Evolutionary conservation across 2,888 invertebrate species (phyloP).

Genomic region (Drosophila subquinaria): DNA sequence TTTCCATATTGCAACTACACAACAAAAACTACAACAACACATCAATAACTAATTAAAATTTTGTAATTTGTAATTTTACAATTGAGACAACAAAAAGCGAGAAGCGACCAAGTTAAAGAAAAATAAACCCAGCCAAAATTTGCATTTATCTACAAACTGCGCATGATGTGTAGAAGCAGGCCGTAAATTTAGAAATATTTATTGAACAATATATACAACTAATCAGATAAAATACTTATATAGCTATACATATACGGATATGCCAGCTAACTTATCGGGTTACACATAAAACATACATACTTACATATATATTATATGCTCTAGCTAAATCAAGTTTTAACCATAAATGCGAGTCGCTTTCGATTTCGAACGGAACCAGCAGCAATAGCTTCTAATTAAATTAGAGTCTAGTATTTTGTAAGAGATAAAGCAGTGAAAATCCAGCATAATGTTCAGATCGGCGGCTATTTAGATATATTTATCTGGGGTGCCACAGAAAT

Average conservation of each 20-base stretch:
- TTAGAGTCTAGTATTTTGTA: conserved; percentile 57
- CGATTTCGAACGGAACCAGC: conserved; percentile 26
- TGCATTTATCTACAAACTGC: conserved; percentile 73
- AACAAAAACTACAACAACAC: conserved; percentile 11
- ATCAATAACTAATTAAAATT: conserved; percentile 18
- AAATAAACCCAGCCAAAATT: conserved; percentile 65
- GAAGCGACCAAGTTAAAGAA: conserved; percentile 60
- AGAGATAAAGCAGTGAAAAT: conserved; percentile 36
- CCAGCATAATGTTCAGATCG: conserved; percentile 23
- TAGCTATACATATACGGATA: conserved; percentile 20
- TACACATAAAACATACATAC: conserved; percentile 20
- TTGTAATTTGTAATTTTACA: conserved; percentile 51
- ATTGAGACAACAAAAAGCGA: conserved; percentile 19
- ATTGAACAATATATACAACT: conserved; percentile 55
- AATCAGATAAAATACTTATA: conserved; percentile 27
- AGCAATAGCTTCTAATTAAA: conserved; percentile 58
- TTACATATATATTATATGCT: conserved; percentile 18
- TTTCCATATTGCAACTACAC: conserved; percentile 27
- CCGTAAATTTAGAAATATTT: conserved; percentile 63
- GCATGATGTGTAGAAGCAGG: conserved; percentile 26
- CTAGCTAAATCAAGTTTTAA: conserved; percentile 48
- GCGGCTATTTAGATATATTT: conserved; percentile 25
- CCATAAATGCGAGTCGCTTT: conserved; percentile 18
- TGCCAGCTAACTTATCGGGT: conserved; percentile 42
- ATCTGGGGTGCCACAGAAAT: too few species aligned